Conservation (phyloP, 2,888 invertebrate species). For the Listrodromus nycthemerus region DNA sequence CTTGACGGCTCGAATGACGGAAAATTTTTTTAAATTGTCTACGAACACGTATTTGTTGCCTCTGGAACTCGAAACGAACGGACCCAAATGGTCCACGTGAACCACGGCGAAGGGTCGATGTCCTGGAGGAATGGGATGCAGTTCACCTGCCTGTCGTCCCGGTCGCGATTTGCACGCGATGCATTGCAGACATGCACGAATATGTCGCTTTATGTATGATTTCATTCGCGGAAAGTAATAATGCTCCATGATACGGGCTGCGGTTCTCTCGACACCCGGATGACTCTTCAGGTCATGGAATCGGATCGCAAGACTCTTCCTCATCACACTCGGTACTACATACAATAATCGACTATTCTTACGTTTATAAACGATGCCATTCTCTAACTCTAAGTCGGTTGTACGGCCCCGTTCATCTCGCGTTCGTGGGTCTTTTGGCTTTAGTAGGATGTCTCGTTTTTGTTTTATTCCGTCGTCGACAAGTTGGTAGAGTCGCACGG, state of each 20-base stretch:
- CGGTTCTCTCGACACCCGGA: constrained; percentile 9
- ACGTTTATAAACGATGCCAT: constrained; percentile 10
- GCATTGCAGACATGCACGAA: constrained; percentile 66
- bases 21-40: constrained; percentile 44
- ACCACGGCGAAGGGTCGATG: constrained; percentile 62
- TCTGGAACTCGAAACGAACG: constrained; percentile 52
- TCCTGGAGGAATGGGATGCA: constrained; percentile 68
- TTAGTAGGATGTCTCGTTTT: not conserved
- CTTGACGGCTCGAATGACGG: constrained; percentile 2
- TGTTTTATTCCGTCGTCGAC: not conserved
- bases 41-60: constrained; percentile 63
- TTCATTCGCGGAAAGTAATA: constrained; percentile 29
- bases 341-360: constrained; percentile 35
- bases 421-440: not conserved
- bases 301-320: constrained; percentile 51
- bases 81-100: constrained; percentile 66
- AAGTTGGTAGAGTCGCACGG: not conserved
- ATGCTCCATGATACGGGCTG: not conserved
- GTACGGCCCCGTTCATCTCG: not conserved
- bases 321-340: constrained; percentile 36
- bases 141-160: constrained; percentile 64
- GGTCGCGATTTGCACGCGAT: constrained; percentile 13
- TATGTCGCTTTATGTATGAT: constrained; percentile 22
- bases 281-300: constrained; percentile 23
- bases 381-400: not conserved